A percentile compares a stretch with the other conserved stretches of the same genome.
These are phyloP conservation scores for Drosophila paranaensis DNA, from an alignment of 2,888 invertebrate species.

Conservation along the genomic window DNA sequence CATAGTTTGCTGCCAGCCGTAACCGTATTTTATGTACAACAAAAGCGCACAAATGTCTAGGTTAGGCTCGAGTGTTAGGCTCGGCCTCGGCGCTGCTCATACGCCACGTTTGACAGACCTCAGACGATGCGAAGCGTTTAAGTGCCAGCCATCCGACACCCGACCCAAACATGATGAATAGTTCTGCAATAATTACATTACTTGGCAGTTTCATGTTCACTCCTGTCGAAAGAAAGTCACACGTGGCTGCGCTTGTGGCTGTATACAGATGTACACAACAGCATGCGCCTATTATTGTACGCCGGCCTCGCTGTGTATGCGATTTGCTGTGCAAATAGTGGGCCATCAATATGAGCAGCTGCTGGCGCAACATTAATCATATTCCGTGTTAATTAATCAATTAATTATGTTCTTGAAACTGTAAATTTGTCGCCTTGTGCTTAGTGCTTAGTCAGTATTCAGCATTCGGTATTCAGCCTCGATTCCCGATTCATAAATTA, in stretches of 20 bases:
- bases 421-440: slow-evolving; percentile 66
- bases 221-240: slow-evolving; percentile 65
- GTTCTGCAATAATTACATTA: slow-evolving; percentile 77
- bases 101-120: slow-evolving; percentile 51
- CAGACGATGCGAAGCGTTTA: slow-evolving; percentile 51
- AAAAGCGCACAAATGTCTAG: slow-evolving; percentile 39
- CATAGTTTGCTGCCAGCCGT: slow-evolving; percentile 33
- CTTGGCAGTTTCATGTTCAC: slow-evolving; percentile 68
- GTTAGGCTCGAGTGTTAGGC: slow-evolving; percentile 16
- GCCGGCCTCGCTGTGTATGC: slow-evolving; percentile 1
- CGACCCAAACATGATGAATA: slow-evolving; percentile 71
- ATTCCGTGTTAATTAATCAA: slow-evolving; percentile 73
- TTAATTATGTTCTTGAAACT: slow-evolving; percentile 73
- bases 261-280: not conserved
- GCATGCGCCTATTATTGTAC: not conserved
- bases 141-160: slow-evolving; percentile 56
- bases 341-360: slow-evolving; percentile 47
- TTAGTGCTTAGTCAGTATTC: slow-evolving; percentile 22
- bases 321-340: slow-evolving; percentile 31
- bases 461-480: not conserved
- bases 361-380: slow-evolving; percentile 67
- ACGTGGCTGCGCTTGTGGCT: slow-evolving; percentile 63
- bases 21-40: slow-evolving; percentile 25
- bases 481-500: slow-evolving; percentile 55
- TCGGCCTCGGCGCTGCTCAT: slow-evolving; percentile 31